Base-by-base conservation (phyloP, 1,140 invertebrate genomes). In the Pseudachorutes palmiensis region DNA sequence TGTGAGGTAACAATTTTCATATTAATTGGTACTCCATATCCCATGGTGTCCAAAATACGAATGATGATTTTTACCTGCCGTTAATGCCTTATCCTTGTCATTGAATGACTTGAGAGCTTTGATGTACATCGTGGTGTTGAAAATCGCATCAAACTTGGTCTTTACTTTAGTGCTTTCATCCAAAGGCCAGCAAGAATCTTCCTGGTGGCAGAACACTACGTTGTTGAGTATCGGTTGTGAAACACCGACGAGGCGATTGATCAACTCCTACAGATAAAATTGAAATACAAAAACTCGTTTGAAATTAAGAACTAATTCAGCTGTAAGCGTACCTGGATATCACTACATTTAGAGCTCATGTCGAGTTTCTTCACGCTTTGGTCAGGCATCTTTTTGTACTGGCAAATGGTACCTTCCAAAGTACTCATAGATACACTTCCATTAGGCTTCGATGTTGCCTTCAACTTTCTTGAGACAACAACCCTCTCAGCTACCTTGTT, bases 101-200 rank as follows among this genome's bases (percentile, higher is more conserved):
- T 83, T 83, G 1, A 96, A 84, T 12, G 79, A 80, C 58, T 98
- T 92, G 64, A 97, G 81, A 66, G 91, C 93, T 78, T 95, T 96
- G 63, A 95, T 94, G 76, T 95, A 98, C 75, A 88, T 87, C 2
- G 87, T 87, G 2, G 95, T 89, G 74, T 94, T 93, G 83, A 99
- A 99, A 67, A 99, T 98, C 57, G 92, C 92, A 86, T 99, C 97
- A 83, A 99, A 98, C 72, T 88, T 89, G 62, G 92, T 86, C 77
- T 99, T 99, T 0, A 99, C 81, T 75, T 89, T 88, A 78, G 94
- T 94, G 0, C 88, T 89, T 81, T 97, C 92, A 78, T 94, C 90
- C 36, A 98, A 80, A 1, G 97, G 96, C 95, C 97, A 99, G 76
- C 87, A 89, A 0, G 94, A 89, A 68, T 98, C 94, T 79, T 99